Evolutionary conservation across 2,797 vertebrate species (phyloP), one percentile per base, ranked within the genome.

Genomic region (Melanotaenia pygmaea): DNA sequence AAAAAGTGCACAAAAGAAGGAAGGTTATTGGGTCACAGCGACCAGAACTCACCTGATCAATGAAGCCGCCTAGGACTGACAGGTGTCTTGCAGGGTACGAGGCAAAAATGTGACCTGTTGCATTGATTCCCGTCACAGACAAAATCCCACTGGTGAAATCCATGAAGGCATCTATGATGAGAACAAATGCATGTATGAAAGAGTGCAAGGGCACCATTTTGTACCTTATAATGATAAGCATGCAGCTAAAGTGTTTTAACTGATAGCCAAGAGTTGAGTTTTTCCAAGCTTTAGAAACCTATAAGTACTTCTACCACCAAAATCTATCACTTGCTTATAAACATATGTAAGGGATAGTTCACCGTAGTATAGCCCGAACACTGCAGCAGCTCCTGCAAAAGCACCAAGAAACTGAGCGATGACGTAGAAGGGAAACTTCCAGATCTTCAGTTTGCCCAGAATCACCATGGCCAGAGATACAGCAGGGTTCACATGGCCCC

Each of bases 391-490:
- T 73, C 97, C 98, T 13, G 81, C 61, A 0, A 99, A 99, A 38
- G 96, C 98, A 56, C 98, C 98, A 53, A 99, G 86, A 86, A 98
- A 90, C 93, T 99, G 98, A 64, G 97, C 97, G 12, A 94, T 88
- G 70, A 97, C 92, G 40, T 99, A 99, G 84, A 98, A 87, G 11
- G 98, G 98, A 72, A 99, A 95, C 91, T 98, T 99, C 92, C 89
- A 95, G 93, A 98, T 96, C 86, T 96, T 96, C 92, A 98, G 94
- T 88, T 95, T 96, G 74, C 98, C 96, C 79, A 96, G 94, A 79
- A 98, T 86, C 63, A 96, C 97, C 97, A 99, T 96, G 58, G 98
- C 96, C 77, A 99, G 95, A 60, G 98, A 96, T 75, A 99, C 96
- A 0, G 98, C 98, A 37, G 98, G 92, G 86, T 93, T 93, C 75